Conservation (phyloP, 2,888 invertebrate species). For the Dynastes hyllus region DNA sequence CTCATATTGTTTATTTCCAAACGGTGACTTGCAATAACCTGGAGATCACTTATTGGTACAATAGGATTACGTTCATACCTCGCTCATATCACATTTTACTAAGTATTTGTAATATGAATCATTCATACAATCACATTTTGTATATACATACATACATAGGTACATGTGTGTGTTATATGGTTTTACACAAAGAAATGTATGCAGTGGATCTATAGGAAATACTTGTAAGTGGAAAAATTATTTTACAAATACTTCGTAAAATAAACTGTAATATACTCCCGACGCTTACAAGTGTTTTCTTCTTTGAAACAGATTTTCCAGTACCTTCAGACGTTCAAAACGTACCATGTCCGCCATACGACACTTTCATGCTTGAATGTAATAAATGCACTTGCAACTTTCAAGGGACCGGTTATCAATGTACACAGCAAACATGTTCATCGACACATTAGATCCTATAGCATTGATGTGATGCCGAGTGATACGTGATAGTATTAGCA, state of each 20-base stretch:
- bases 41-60: background rate
- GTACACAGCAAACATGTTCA: conserved; percentile 73
- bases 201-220: conserved; percentile 45
- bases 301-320: conserved; percentile 58
- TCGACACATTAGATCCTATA: conserved; percentile 2
- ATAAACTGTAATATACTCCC: conserved; percentile 14
- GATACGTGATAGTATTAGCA: conserved; percentile 25
- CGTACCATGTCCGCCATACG: conserved; percentile 72
- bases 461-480: background rate
- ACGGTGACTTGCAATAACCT: too few relatives aligned
- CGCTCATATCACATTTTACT: conserved; percentile 49
- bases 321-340: conserved; percentile 65
- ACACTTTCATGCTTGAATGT: conserved; percentile 75
- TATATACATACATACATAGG: background rate
- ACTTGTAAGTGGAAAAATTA: conserved; percentile 52
- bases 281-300: conserved; percentile 57
- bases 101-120: conserved; percentile 58
- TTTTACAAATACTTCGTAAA: conserved; percentile 56
- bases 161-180: conserved; percentile 26
- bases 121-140: conserved; percentile 25
- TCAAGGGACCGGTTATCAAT: conserved; percentile 74
- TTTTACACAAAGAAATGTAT: conserved; percentile 21
- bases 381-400: conserved; percentile 76
- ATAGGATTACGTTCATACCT: conserved; percentile 13
- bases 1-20: too few relatives aligned